Base-by-base conservation (phyloP, 2,888 invertebrate species). In the Clepsis dumicolana region DNA sequence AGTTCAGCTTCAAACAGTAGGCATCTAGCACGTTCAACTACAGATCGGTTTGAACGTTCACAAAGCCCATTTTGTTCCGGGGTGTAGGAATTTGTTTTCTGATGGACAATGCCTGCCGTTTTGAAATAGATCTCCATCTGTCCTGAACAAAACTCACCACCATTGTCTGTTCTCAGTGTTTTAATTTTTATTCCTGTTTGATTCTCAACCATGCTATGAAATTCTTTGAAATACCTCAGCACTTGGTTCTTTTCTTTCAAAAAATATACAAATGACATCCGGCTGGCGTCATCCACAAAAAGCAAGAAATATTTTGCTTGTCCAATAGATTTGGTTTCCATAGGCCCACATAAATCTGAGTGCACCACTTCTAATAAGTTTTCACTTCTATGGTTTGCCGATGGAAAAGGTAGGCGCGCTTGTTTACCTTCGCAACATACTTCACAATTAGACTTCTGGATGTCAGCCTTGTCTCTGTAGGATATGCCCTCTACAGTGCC, bases 61-160 rank as follows among this genome's bases (percentile, higher is more conserved):
- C 72, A 62, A 7, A 77, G 0, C 3, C 73, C 76, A 65, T 76
- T 75, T 53, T 76, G 76, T 50, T 76, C 72, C 0, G 77, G 73
- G 1, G 70, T 72, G 25, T 77, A 74, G 0, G 67, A 41, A 32
- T 73, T 74, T 0, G 75, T 71, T 50, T 66, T 74, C 25, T 77
- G 76, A 50, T 78, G 76, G 18, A 72, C 56, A 12, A 76, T 74
- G 0, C 73, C 76, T n/a, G 14, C 7, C 16, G 68, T 32, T 12
- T 67, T 64, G n/a, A 77, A 54, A 60, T 44, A 74, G 18, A n/a
- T n/a, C n/a, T n/a, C n/a, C n/a, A n/a, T n/a, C n/a, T n/a, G n/a
- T n/a, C n/a, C n/a, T n/a, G n/a, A 59, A n/a, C n/a, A n/a, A n/a
- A n/a, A n/a, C n/a, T n/a, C n/a, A n/a, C n/a, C n/a, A n/a, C n/a